Base-by-base conservation (phyloP, 2,888 invertebrate species). In the Encarsia formosa region DNA sequence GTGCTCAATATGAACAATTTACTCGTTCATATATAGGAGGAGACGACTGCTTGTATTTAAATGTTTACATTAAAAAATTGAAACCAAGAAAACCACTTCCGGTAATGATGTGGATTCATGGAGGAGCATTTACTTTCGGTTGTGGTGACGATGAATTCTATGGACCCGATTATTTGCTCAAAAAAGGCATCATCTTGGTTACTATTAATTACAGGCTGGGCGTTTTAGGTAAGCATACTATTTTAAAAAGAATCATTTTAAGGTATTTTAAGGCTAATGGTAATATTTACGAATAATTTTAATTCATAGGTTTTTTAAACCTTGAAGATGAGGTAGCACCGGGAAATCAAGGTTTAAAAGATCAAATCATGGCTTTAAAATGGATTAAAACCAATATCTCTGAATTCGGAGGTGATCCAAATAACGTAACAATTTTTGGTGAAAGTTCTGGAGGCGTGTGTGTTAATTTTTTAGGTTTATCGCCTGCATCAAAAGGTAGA, bases 1-100 rank as follows among this genome's bases (percentile, higher is more conserved):
- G 60, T 31, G 54, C 57, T 4, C 69, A 69, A 23, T 4, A 32
- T 0, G 54, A 65, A 19, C 2, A 47, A 0, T 2, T 60, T 0
- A 22, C 41, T 0, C 39, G 26, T 1, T 3, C 38, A n/a, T 0
- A 53, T 1, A 4, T 41, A 0, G 67, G 69, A 6, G 24, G 50
- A 18, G 69, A 69, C 13, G 68, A 69, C 38, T 69, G 68, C 32
- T 59, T 69, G 2, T 68, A 65, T 42, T 40, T 69, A 9, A 69
- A 69, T 34, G 64, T 69, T 4, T 67, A 64, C 47, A 50, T 47
- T 1, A 45, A 51, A 15, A 20, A 26, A 15, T 16, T 43, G 35
- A 2, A 54, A 0, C 15, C 39, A 1, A 16, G 22, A 3, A 37
- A 5, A 8, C 57, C 46, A 5, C 53, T 40, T 9, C 45, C 66